Conservation (phyloP, 1,140 invertebrate species). For the Orchesella cincta region DNA sequence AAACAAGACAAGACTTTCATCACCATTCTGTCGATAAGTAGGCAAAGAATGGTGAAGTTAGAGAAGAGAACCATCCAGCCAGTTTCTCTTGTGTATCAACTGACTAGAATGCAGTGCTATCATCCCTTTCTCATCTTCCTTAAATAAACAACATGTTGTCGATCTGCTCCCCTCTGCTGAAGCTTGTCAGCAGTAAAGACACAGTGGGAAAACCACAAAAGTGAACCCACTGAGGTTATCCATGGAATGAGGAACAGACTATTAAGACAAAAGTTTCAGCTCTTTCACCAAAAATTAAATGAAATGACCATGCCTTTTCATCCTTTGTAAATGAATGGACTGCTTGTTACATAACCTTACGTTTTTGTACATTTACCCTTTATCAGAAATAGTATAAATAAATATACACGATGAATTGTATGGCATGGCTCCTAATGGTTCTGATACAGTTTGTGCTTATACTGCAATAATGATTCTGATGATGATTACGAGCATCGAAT, state of each 20-base stretch:
- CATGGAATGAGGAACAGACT: neutral
- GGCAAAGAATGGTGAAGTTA: neutral
- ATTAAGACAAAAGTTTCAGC: neutral
- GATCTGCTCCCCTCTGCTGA: too few relatives aligned
- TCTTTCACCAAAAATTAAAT: slow-evolving; percentile 14
- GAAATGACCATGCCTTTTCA: neutral
- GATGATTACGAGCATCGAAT: neutral
- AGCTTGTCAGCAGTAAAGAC: neutral
- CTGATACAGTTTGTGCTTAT: too few relatives aligned
- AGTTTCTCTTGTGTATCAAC: neutral
- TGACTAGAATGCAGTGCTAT: too few relatives aligned
- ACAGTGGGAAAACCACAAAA: neutral
- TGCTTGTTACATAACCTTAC: too few relatives aligned
- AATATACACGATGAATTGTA: too few relatives aligned
- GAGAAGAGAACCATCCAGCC: neutral
- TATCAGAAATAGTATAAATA: too few relatives aligned
- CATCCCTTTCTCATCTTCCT: neutral
- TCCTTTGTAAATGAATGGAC: neutral
- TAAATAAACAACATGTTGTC: neutral
- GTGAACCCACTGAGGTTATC: slow-evolving; percentile 7
- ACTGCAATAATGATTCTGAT: too few relatives aligned
- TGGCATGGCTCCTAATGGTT: too few relatives aligned
- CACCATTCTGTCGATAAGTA: too few relatives aligned
- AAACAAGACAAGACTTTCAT: too few relatives aligned
- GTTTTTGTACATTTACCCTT: too few relatives aligned